These are phyloP conservation scores for Oxyscelio sp. DNA, from an alignment of 2,888 invertebrate genomes.

Conservation along the genomic window DNA sequence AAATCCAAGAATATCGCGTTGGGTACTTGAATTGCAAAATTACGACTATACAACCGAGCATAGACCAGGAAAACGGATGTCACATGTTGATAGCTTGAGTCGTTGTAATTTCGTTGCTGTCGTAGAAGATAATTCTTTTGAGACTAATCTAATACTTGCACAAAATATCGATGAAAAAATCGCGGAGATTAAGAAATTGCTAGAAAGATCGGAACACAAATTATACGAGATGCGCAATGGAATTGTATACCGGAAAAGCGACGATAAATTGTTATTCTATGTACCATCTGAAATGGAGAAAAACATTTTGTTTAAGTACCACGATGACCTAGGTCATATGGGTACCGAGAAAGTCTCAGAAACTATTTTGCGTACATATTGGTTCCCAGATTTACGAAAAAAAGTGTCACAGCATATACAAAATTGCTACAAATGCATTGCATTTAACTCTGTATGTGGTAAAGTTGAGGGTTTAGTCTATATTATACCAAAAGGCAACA, in stretches of 20 bases:
- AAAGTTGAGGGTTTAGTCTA: slow-evolving; percentile 64
- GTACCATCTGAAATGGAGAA: slow-evolving; percentile 17
- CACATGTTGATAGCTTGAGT: slow-evolving; percentile 15
- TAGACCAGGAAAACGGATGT: neutral
- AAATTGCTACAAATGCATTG: slow-evolving; percentile 37
- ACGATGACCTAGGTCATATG: slow-evolving; percentile 20
- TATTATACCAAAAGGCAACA: slow-evolving; percentile 17
- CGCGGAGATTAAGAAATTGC: neutral
- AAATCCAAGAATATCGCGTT: slow-evolving; percentile 17
- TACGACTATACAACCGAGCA: too few relatives aligned
- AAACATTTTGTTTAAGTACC: neutral
- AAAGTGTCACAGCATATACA: slow-evolving; percentile 1
- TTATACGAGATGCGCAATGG: slow-evolving; percentile 26
- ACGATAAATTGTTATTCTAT: slow-evolving; percentile 1
- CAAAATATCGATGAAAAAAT: neutral
- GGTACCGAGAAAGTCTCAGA: slow-evolving; percentile 11
- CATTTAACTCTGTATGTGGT: too few relatives aligned
- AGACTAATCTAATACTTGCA: neutral
- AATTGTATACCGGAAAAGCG: neutral
- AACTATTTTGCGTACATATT: slow-evolving; percentile 5
- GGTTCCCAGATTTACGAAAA: slow-evolving; percentile 25
- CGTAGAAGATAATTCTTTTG: slow-evolving; percentile 9
- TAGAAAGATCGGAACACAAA: slow-evolving; percentile 5
- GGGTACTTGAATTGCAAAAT: slow-evolving; percentile 19
- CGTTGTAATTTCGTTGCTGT: slow-evolving; percentile 12